These are phyloP conservation scores for Bovichtus diacanthus DNA, from an alignment of 2,797 vertebrate species.

Conservation along the genomic window DNA sequence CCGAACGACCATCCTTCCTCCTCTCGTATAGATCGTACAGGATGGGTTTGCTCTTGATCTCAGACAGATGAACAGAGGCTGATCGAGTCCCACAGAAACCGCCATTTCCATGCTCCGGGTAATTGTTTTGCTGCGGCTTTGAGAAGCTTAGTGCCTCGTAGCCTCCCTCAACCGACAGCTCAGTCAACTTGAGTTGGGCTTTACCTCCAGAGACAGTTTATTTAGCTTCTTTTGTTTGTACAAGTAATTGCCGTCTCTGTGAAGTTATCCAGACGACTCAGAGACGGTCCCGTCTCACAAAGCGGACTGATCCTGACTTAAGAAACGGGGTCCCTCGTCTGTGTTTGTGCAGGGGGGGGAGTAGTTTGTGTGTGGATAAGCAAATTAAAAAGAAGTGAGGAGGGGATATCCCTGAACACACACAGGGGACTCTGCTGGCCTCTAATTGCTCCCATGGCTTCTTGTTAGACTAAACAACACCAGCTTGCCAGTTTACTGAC, in stretches of 20 bases:
- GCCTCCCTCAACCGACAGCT: slow-evolving; percentile 8
- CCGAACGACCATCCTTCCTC: not conserved
- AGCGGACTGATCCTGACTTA: slow-evolving; percentile 24
- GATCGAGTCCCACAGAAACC: slow-evolving; percentile 14
- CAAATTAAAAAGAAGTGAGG: slow-evolving; percentile 45
- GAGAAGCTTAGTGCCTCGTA: not conserved
- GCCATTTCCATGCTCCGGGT: not conserved
- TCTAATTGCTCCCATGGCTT: slow-evolving; percentile 65
- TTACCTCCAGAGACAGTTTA: slow-evolving; percentile 31
- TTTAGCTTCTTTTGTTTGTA: slow-evolving; percentile 50
- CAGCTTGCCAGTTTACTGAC: not conserved
- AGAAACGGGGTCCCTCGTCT: not conserved
- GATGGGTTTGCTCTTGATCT: slow-evolving; percentile 15
- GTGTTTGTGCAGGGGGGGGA: not conserved
- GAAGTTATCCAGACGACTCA: slow-evolving; percentile 25
- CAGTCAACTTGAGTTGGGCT: slow-evolving; percentile 6
- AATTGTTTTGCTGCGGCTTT: slow-evolving; percentile 23
- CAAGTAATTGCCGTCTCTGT: slow-evolving; percentile 34
- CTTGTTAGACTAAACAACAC: slow-evolving; percentile 63
- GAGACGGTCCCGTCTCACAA: not conserved
- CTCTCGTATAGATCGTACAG: not conserved
- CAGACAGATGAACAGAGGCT: not conserved
- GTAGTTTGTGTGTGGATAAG: slow-evolving; percentile 11
- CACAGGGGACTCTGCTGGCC: slow-evolving; percentile 34
- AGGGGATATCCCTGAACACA: slow-evolving; percentile 27